phyloP scores from a whole-genome alignment of 1,140 invertebrate species.

The Trachymyrmex septentrionalis region DNA sequence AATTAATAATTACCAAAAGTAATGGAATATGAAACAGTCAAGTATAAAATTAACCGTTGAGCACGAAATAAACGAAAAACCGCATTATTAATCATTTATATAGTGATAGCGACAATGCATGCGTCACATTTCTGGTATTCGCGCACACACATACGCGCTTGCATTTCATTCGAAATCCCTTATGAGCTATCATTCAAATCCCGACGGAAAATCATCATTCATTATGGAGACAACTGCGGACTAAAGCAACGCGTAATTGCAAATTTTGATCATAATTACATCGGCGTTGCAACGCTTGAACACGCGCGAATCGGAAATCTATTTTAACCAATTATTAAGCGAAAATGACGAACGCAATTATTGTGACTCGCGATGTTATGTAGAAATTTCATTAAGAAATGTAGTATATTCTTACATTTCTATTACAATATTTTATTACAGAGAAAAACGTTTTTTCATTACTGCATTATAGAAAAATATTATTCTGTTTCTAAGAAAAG shows the following conservation, averaged over 20 bases:
- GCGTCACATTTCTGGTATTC: background rate
- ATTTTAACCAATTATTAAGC: constrained; percentile 34
- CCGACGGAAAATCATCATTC: constrained; percentile 22
- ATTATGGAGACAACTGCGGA: background rate
- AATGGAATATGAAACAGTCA: background rate
- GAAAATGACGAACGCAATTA: background rate
- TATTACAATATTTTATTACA: background rate
- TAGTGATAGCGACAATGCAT: background rate
- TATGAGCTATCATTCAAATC: constrained; percentile 32
- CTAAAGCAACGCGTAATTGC: constrained; percentile 27
- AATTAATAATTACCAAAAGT: constrained; percentile 12
- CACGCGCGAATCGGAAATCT: background rate
- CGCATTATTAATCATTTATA: constrained; percentile 30
- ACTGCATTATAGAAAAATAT: no score
- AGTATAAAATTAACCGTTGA: constrained; percentile 1
- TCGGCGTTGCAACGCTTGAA: background rate
- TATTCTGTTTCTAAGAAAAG: no score
- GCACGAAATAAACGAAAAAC: background rate
- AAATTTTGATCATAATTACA: constrained; percentile 34
- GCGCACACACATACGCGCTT: background rate
- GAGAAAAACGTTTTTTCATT: background rate
- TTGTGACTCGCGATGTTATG: background rate
- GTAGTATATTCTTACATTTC: background rate
- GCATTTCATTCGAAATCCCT: constrained; percentile 26
- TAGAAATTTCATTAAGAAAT: constrained; percentile 7